These are phyloP conservation scores for Cacoxenus indagator DNA, from an alignment of 2,888 invertebrate species.

Conservation along the genomic window DNA sequence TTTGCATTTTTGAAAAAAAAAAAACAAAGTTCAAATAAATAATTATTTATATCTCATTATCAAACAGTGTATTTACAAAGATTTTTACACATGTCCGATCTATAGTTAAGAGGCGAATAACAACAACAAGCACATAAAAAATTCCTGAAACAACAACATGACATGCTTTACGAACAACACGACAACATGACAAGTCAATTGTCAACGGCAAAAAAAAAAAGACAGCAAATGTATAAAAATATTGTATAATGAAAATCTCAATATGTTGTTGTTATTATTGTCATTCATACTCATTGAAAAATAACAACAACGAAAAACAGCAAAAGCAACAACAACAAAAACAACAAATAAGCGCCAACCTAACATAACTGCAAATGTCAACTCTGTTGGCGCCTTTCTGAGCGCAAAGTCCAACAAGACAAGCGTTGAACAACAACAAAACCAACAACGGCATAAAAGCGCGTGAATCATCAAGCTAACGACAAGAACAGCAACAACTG, in stretches of 20 bases:
- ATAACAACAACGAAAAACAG: constrained; percentile 6
- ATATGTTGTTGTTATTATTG: constrained; percentile 19
- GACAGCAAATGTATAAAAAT: no score
- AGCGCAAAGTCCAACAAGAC: constrained; percentile 44
- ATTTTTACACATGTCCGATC: constrained; percentile 1
- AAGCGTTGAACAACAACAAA: constrained; percentile 36
- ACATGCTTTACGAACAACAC: neutral
- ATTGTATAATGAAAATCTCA: constrained; percentile 14
- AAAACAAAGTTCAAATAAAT: neutral
- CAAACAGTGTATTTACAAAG: neutral
- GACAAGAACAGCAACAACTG: constrained; percentile 23
- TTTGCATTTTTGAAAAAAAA: no score
- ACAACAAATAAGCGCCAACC: neutral
- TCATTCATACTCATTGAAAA: neutral
- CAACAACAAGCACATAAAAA: neutral
- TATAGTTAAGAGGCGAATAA: constrained; percentile 6
- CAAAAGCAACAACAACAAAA: constrained; percentile 4
- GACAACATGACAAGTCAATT: constrained; percentile 22
- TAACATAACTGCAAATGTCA: constrained; percentile 49
- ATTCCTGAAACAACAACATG: neutral
- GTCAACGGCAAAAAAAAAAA: constrained; percentile 17
- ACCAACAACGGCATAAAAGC: constrained; percentile 48
- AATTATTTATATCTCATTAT: neutral
- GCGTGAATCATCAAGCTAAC: constrained; percentile 50
- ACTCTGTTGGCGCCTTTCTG: constrained; percentile 39